These are phyloP conservation scores for Calliopum simillimum DNA, from an alignment of 2,888 invertebrate species.

Conservation along the genomic window DNA sequence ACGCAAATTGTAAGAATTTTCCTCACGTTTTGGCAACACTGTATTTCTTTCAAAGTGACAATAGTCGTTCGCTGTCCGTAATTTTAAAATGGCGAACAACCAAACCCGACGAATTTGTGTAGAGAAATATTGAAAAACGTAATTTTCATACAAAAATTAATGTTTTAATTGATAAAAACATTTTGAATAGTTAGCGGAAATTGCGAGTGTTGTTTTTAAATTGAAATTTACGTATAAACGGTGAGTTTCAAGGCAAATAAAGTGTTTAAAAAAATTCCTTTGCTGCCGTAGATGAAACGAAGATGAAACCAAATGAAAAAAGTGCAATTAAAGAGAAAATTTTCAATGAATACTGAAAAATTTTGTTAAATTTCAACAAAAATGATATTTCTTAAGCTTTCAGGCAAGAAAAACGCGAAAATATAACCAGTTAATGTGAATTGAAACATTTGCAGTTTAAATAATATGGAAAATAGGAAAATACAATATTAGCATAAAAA, in stretches of 20 bases:
- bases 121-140: conserved; percentile 46
- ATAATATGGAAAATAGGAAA: background rate
- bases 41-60: no score
- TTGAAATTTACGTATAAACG: conserved; percentile 52
- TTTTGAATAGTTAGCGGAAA: conserved; percentile 50
- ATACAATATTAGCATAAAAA: no score
- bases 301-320: conserved; percentile 15
- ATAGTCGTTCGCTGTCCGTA: no score
- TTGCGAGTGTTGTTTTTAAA: conserved; percentile 49
- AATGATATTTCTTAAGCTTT: conserved; percentile 9
- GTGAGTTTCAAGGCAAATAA: conserved; percentile 49
- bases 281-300: conserved; percentile 20
- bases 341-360: conserved; percentile 30
- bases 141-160: conserved; percentile 51
- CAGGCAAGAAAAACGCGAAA: background rate
- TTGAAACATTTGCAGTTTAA: background rate
- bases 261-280: conserved; percentile 18
- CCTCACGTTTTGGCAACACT: no score
- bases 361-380: background rate
- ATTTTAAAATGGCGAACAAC: conserved; percentile 57
- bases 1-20: no score
- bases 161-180: conserved; percentile 52
- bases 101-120: conserved; percentile 46
- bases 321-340: conserved; percentile 17
- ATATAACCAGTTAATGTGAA: background rate